Base-by-base conservation (phyloP, 64 coral and sea anemone genomes). In the Pocillopora verrucosa region DNA sequence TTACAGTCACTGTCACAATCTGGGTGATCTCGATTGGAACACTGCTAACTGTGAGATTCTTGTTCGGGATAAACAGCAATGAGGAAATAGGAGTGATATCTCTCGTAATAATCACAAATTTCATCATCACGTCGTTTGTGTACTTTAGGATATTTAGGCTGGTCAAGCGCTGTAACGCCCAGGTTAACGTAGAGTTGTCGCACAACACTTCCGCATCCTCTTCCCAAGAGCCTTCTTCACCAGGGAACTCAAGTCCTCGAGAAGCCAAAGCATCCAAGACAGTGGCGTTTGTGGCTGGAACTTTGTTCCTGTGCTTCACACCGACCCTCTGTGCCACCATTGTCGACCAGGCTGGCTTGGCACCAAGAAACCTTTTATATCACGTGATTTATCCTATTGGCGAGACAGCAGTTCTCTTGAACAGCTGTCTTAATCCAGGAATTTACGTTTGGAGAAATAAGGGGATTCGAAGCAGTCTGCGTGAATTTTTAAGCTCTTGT, bases 331-430 rank as follows among this genome's bases (percentile, higher is more conserved):
- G 74, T 58, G 59, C 30, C 38, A 77, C 76, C 34, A 69, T 79
- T 16, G 74, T 89, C 61, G 87, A 89, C 37, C 87, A 80, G 24
- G 74, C 76, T 25, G n/a, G 76, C 4, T 17, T 80, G 1, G 86
- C 74, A 11, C 59, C 16, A n/a, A 87, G n/a, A 20, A 69, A 74
- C 34, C 70, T 87, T 15, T 58, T 87, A 58, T 87, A 87, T 62
- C 86, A 87, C 70, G 86, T 76, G 56, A 87, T 87, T 45, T 87
- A 87, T 87, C 86, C 86, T 34, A 87, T 87, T 35, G 86, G 69
- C 11, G 86, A 87, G 72, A 87, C 70, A 37, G 86, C 35, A 61
- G 86, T 87, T 75, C 74, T 87, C 22, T 76, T 75, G 86, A 87
- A 87, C 74, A 87, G 86, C 59, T 75, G 69, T 56, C 7, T 87